Percentiles rank a stretch among this genome's conserved stretches.
Conservation (phyloP, 2,113 vertebrate genomes). For the Psephotus haematonotus region DNA sequence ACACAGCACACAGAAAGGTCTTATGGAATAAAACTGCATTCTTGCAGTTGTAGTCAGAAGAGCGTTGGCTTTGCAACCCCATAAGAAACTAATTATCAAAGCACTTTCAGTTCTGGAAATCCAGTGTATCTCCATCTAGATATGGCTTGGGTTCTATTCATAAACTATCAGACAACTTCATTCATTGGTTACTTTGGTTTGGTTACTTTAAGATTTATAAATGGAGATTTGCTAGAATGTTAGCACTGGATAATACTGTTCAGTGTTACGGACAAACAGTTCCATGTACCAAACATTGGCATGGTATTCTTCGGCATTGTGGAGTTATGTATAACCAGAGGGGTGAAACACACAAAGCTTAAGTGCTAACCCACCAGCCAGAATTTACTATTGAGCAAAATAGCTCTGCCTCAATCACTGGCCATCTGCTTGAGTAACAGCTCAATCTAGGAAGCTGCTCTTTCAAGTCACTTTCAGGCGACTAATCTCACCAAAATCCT, state of each 20-base stretch:
- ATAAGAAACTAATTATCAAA: not conserved
- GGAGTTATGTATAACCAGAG: not conserved
- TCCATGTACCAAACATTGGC: not conserved
- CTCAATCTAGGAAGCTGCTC: not conserved
- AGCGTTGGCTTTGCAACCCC: not conserved
- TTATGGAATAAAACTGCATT: not conserved
- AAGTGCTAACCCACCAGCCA: not conserved
- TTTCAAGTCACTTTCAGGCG: rapidly evolving
- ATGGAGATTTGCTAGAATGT: not conserved
- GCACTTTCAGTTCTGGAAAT: not conserved
- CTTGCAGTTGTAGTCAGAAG: not conserved
- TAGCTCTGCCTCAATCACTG: not conserved
- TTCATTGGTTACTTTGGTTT: not conserved
- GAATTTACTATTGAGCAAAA: not conserved
- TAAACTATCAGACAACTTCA: not conserved
- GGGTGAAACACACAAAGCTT: not conserved
- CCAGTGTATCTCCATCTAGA: not conserved
- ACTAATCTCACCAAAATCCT: not conserved
- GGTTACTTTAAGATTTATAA: not conserved
- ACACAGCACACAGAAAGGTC: not conserved
- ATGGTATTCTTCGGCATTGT: not conserved
- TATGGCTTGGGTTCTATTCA: not conserved
- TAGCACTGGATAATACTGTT: not conserved
- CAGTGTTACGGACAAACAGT: not conserved
- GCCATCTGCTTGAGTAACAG: not conserved